phyloP scores from a whole-genome alignment of 2,888 invertebrate species.

The Macrophya annulata region DNA sequence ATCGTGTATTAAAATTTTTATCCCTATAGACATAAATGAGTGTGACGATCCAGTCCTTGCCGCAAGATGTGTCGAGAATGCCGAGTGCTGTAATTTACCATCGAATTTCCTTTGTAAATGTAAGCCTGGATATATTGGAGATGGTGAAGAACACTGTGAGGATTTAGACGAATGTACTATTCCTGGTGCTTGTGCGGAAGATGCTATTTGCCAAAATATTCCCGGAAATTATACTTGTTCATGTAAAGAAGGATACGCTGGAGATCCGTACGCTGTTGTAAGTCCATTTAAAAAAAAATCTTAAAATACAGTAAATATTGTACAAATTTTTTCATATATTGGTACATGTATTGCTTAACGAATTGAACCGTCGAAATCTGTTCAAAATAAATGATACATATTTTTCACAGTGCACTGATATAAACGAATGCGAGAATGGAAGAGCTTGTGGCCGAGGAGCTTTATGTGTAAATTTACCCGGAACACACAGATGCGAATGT shows the following conservation, averaged over 20 bases:
- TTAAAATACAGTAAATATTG: too few relatives aligned
- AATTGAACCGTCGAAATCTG: too few relatives aligned
- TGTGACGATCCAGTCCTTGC: constrained; percentile 93
- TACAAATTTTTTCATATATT: too few relatives aligned
- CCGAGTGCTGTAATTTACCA: constrained; percentile 97
- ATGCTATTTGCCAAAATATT: constrained; percentile 91
- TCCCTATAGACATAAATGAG: constrained; percentile 92
- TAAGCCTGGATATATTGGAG: constrained; percentile 93
- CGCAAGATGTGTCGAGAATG: constrained; percentile 93
- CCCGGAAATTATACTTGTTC: constrained; percentile 94
- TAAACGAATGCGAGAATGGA: constrained; percentile 90
- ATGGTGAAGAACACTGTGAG: constrained; percentile 93
- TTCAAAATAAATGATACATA: background rate
- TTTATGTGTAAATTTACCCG: constrained; percentile 89
- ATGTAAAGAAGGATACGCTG: constrained; percentile 91
- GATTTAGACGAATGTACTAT: constrained; percentile 95
- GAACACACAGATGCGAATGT: constrained; percentile 92
- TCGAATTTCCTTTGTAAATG: constrained; percentile 97
- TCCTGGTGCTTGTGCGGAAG: constrained; percentile 90
- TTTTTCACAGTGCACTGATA: constrained; percentile 86
- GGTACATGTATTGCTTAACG: too few relatives aligned
- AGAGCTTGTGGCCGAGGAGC: constrained; percentile 90
- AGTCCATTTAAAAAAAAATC: constrained; percentile 65
- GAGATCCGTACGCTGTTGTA: constrained; percentile 89
- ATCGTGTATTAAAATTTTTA: constrained; percentile 45